Conservation (phyloP, 2,797 vertebrate species). For the Labeo calbasu region DNA sequence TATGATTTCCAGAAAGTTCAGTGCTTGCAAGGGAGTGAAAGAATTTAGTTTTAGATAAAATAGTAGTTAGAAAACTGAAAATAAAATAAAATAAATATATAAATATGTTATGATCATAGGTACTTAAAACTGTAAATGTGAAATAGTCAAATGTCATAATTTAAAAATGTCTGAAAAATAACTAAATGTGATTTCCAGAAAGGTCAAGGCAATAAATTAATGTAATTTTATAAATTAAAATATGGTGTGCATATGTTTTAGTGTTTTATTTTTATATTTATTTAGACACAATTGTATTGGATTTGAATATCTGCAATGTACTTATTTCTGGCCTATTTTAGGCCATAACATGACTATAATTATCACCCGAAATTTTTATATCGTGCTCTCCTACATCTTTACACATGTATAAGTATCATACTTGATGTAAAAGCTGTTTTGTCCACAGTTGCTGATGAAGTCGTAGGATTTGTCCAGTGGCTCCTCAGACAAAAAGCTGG, state of each 20-base stretch:
- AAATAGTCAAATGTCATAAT: no score
- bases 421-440: conserved; percentile 91
- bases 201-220: no score
- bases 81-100: no score
- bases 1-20: no score
- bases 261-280: background rate
- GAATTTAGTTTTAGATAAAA: no score
- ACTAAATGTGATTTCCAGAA: no score
- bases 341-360: background rate
- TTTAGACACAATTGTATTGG: background rate
- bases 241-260: background rate
- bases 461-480: conserved; percentile 94
- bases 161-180: no score
- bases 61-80: no score
- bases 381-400: background rate
- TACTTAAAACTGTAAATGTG: no score
- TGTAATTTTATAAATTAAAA: no score
- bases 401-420: conserved; percentile 65
- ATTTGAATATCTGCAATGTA: background rate
- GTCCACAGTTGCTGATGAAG: conserved; percentile 93
- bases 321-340: background rate
- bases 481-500: conserved; percentile 87
- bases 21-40: no score
- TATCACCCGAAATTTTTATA: background rate
- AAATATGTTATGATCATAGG: no score